phyloP scores from a whole-genome alignment of 92 coral and sea anemone species.

The Phenganax subtilis region DNA sequence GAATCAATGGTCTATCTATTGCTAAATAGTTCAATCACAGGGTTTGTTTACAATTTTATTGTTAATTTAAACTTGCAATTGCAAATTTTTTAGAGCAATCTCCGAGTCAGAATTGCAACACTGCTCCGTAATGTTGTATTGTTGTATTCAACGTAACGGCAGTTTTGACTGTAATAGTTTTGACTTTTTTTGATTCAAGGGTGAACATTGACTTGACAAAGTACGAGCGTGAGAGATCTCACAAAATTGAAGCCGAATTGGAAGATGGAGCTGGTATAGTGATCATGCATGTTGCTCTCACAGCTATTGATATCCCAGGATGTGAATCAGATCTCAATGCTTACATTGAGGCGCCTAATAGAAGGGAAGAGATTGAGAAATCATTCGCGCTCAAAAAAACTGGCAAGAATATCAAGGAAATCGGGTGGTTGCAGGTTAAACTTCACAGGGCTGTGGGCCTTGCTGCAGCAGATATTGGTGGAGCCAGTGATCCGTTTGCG shows the following conservation, averaged over 20 bases:
- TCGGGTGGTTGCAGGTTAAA: constrained; percentile 95
- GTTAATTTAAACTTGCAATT: no score
- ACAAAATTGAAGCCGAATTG: constrained; percentile 90
- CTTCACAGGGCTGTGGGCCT: constrained; percentile 94
- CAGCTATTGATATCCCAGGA: constrained; percentile 80
- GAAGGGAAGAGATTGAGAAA: constrained; percentile 59
- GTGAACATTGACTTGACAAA: constrained; percentile 83
- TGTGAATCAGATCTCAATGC: constrained; percentile 84
- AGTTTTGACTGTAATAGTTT: background rate
- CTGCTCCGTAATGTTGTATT: background rate
- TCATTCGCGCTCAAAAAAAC: constrained; percentile 68
- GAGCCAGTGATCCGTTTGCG: constrained; percentile 94
- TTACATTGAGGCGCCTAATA: constrained; percentile 65
- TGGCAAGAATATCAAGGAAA: constrained; percentile 86
- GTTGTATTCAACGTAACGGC: background rate
- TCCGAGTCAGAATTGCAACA: no score
- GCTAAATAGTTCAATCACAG: no score
- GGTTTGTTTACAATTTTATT: no score
- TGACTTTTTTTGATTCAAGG: constrained; percentile 42
- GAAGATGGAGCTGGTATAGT: constrained; percentile 92
- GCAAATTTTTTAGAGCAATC: no score
- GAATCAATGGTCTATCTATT: no score
- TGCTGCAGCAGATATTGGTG: constrained; percentile 97
- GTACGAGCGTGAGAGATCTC: constrained; percentile 83
- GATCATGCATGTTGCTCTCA: constrained; percentile 77